These are phyloP conservation scores for Anguilla rostrata DNA, from an alignment of 2,113 vertebrate genomes.

Conservation along the genomic window DNA sequence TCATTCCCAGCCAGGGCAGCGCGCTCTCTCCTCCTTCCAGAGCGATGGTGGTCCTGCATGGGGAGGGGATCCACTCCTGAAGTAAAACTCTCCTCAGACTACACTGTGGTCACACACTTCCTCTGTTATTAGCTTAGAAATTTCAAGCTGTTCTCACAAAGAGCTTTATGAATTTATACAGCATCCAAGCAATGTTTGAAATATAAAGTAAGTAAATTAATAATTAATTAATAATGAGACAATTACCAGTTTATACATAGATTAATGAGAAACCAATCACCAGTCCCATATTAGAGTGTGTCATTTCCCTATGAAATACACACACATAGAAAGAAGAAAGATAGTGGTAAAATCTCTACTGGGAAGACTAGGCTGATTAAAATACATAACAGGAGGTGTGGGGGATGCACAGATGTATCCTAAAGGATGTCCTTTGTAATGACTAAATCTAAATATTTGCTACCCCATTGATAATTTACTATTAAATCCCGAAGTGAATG, in stretches of 20 bases:
- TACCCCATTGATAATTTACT: neutral
- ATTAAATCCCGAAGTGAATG: neutral
- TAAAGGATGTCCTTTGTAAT: neutral
- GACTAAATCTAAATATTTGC: neutral
- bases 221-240: constrained; percentile 10
- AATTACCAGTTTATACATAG: neutral
- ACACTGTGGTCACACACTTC: neutral
- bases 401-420: constrained; percentile 36
- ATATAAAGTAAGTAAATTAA: neutral
- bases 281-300: neutral
- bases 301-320: neutral
- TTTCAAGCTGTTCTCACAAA: neutral
- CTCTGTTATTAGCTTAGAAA: neutral
- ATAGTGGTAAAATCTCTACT: neutral
- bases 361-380: neutral
- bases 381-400: constrained; percentile 8
- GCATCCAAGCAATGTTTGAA: neutral
- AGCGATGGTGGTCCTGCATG: neutral
- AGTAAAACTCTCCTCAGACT: neutral
- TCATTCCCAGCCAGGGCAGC: neutral
- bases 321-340: neutral
- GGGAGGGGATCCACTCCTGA: neutral
- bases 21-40: neutral
- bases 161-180: neutral
- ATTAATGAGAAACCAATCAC: neutral